Base-by-base conservation (phyloP, 2,113 vertebrate species). In the Nematolebias whitei region DNA sequence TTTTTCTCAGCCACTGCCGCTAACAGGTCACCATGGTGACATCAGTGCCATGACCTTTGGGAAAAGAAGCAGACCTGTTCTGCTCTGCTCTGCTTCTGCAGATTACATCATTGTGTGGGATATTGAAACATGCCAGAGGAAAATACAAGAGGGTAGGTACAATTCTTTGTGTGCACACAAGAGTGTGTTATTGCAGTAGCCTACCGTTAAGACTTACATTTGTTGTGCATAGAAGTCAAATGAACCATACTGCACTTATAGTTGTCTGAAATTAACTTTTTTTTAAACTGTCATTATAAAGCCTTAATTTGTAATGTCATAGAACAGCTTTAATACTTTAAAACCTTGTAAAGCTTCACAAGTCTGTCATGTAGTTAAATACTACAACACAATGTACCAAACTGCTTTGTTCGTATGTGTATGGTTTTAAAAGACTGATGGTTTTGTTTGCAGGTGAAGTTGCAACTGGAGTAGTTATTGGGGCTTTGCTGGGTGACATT, bases 61-160 rank as follows among this genome's bases (percentile, higher is more conserved):
- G 29, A 92, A 69, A 51, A 63, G 48, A 53, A 79, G 4, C 48
- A 51, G 41, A 11, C 93, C 93, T 0, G 76, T 82, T 20, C 79
- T 93, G 2, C 48, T 96, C 41, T 96, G 95, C 44, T 96, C 96
- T 43, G 95, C 96, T n/a, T 96, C 95, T 35, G 57, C 16, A 40
- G 95, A 96, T 39, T 79, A 61, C 26, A 70, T 96, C 13, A 91
- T 96, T 10, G 61, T 93, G 29, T 98, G 97, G 96, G 84, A 93
- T 69, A 72, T 97, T 65, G 88, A 91, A 1, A 68, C 81, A 13
- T 96, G 95, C 62, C 79, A 68, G 16, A 78, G 63, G 70, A 90
- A 83, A 60, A 70, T 60, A 11, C 71, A 80, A 51, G 70, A 92
- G 80, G 95, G 96, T 97, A 78, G 79, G 63, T 12, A 20, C 10